Percentiles rank a stretch among this genome's conserved stretches.
Evolutionary conservation across 2,888 invertebrate species (phyloP).

Genomic region (Cantharis lateralis): DNA sequence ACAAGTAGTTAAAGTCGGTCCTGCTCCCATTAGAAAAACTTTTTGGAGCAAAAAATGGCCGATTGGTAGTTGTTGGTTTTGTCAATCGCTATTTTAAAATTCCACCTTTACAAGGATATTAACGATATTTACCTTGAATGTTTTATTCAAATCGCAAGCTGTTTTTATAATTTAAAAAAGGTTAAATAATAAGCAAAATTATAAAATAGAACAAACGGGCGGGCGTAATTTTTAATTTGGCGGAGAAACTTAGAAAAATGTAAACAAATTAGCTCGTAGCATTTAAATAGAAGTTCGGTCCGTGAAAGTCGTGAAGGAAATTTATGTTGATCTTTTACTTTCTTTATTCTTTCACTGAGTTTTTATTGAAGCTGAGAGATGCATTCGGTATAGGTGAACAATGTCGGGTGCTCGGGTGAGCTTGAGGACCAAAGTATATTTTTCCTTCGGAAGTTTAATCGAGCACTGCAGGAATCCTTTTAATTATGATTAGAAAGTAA

Average conservation of each 20-base stretch:
- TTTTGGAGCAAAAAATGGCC: not conserved
- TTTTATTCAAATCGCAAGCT: not conserved
- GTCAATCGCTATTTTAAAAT: not conserved
- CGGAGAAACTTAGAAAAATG: constrained; percentile 16
- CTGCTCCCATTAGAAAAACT: not conserved
- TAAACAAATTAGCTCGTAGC: constrained; percentile 7
- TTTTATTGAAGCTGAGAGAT: not conserved
- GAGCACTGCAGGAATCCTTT: not conserved
- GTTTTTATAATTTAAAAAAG: not conserved
- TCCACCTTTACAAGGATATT: not conserved
- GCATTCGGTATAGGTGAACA: not conserved
- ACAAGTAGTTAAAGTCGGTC: not conserved
- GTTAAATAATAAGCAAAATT: not conserved
- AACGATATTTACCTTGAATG: not conserved
- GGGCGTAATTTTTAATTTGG: not conserved
- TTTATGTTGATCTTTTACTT: constrained; percentile 21
- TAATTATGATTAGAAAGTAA: not conserved
- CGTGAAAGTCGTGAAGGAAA: constrained; percentile 25
- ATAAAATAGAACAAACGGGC: not conserved
- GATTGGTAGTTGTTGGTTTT: not conserved
- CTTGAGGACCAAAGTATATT: not conserved
- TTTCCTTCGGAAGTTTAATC: not conserved
- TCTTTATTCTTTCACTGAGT: constrained; percentile 23
- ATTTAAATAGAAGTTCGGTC: constrained; percentile 17
- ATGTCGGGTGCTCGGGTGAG: not conserved